Conservation (phyloP, 1,140 invertebrate genomes). For the Drosophila lacteicornis region DNA sequence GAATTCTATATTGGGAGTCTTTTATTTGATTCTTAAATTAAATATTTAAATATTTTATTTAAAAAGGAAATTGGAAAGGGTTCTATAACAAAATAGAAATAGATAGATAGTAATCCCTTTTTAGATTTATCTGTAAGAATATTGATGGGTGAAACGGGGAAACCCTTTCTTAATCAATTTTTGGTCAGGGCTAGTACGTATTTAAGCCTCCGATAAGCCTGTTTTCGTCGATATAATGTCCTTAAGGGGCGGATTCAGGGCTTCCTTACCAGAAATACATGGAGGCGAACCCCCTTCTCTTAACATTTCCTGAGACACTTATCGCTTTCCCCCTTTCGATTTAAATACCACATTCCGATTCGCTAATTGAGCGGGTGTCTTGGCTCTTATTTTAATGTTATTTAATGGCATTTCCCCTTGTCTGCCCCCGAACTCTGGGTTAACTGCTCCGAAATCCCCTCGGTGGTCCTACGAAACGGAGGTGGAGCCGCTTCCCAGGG, state of each 20-base stretch:
- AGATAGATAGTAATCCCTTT: background rate
- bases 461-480: slow-evolving; percentile 72
- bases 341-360: slow-evolving; percentile 47
- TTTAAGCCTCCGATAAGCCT: too few species aligned
- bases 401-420: background rate
- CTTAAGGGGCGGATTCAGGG: background rate
- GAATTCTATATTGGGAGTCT: background rate
- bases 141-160: background rate
- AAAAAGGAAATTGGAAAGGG: background rate
- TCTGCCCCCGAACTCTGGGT: slow-evolving; percentile 4
- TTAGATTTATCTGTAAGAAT: background rate
- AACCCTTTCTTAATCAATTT: too few species aligned
- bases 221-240: too few species aligned
- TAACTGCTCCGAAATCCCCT: slow-evolving; percentile 28
- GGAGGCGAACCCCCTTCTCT: background rate
- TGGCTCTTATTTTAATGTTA: background rate
- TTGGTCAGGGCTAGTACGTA: too few species aligned
- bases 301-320: slow-evolving; percentile 3
- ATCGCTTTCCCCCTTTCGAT: slow-evolving; percentile 4
- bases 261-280: too few species aligned
- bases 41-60: background rate
- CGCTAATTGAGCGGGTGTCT: slow-evolving; percentile 46
- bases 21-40: accelerated
- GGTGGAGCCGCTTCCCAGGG: slow-evolving; percentile 78
- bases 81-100: too few species aligned